These are phyloP conservation scores for Oncorhynchus clarkii DNA, from an alignment of 2,113 vertebrate species.

Conservation along the genomic window DNA sequence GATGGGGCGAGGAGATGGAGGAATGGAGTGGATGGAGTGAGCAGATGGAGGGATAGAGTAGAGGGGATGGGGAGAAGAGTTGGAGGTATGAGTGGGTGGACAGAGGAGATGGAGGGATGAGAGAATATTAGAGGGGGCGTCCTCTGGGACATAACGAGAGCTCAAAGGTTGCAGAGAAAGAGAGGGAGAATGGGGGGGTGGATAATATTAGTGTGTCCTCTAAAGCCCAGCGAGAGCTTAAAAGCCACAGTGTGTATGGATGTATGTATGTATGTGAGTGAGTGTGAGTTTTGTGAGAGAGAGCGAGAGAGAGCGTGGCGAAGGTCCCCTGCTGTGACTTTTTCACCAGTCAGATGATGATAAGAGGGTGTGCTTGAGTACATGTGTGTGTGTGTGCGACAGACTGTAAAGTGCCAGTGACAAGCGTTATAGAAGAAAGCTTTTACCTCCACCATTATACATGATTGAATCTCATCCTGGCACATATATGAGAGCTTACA, in stretches of 20 bases:
- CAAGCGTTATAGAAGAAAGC: background rate
- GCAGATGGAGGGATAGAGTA: background rate
- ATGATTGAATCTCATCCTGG: no score
- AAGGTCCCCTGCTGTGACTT: constrained; percentile 41
- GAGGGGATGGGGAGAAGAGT: no score
- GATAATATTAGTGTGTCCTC: constrained; percentile 62
- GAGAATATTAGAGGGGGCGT: constrained; percentile 35
- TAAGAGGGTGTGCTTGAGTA: background rate
- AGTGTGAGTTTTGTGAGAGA: no score
- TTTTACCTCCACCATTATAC: no score
- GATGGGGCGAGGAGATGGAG: no score
- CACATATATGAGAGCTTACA: background rate
- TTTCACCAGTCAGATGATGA: no score
- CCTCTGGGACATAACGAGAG: constrained; percentile 32
- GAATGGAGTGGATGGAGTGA: background rate
- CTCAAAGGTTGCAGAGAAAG: constrained; percentile 33
- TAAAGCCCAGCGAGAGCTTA: constrained; percentile 61
- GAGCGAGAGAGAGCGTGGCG: constrained; percentile 14
- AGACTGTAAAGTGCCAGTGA: constrained; percentile 52
- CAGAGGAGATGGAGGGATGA: background rate
- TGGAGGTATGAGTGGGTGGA: no score
- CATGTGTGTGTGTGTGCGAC: constrained; percentile 41
- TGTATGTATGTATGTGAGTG: background rate
- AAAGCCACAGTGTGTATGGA: constrained; percentile 48
- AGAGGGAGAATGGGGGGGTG: constrained; percentile 17